Conservation (phyloP, 1,140 invertebrate genomes). For the Amphibalanus amphitrite region DNA sequence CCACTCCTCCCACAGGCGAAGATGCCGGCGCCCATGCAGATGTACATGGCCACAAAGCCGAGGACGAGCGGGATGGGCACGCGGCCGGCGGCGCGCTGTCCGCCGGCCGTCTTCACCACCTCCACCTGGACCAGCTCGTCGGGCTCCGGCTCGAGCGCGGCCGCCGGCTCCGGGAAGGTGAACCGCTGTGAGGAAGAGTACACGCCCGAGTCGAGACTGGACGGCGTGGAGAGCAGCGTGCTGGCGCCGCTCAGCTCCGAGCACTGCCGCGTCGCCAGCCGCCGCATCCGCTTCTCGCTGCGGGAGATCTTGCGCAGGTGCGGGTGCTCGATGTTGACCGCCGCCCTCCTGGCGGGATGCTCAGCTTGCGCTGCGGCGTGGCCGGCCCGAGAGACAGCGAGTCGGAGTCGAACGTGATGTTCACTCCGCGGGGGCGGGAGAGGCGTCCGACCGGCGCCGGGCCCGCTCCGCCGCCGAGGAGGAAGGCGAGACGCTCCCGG, state of each 20-base stretch:
- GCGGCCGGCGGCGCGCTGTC: slow-evolving; percentile 26
- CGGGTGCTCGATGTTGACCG: neutral
- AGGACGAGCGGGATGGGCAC: slow-evolving; percentile 54
- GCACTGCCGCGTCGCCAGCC: neutral
- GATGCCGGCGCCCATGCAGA: slow-evolving; percentile 27
- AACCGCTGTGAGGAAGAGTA: neutral
- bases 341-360: neutral
- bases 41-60: slow-evolving; percentile 46
- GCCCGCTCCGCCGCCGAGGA: too few species aligned
- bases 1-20: slow-evolving; percentile 19
- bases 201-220: neutral
- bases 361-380: neutral
- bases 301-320: neutral
- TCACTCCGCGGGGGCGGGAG: too few species aligned
- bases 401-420: neutral
- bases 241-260: neutral
- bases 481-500: too few species aligned
- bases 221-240: neutral
- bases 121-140: neutral
- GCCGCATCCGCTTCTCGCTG: neutral
- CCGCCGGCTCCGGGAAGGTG: slow-evolving; percentile 1
- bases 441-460: neutral
- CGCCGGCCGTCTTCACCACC: slow-evolving; percentile 11
- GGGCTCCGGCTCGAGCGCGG: neutral
- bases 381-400: neutral